Base-by-base conservation (phyloP, 2,113 vertebrate genomes). In the Pyxicephalus adspersus region DNA sequence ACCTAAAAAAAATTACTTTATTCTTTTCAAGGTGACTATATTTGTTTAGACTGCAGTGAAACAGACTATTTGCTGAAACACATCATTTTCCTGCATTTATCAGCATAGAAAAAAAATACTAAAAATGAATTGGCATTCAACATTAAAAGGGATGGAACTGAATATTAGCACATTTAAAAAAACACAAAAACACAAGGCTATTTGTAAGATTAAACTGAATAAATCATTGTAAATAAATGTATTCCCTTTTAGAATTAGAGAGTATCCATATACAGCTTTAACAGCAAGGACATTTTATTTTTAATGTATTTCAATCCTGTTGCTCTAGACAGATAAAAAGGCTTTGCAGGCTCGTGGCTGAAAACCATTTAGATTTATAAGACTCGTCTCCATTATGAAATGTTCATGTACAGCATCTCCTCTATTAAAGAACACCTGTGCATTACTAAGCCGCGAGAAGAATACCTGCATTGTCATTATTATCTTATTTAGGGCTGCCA, bases 191-290 rank as follows among this genome's bases (percentile, higher is more conserved):
- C 70, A 61, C 16, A 63, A 22, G 22, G 23, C 58, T 76, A 50
- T 76, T 63, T 76, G 57, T 61, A 25, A 76, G 73, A 76, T 61
- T 76, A 76, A 55, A 76, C 34, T 60, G 73, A 76, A 61, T 50
- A 76, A 61, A 61, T 63, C 31, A 26, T 19, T 63, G 31, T 7
- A 28, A 50, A 50, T 50, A 50, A 61, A 50, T 61, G 57, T 2
- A 61, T 76, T 25, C 23, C n/a, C 58, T 76, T 18, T 75, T 50
- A 75, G 72, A 38, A 60, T 63, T 60, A 63, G 28, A 55, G 19
- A 26, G 34, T 25, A 61, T 63, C 34, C 57, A 19, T 60, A 63
- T 25, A 50, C 31, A 61, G n/a, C 73, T 20, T 57, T 7, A 50
- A 13, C 13, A 76, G 22, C 57, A 61, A 76, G 73, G 55, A 76